Evolutionary conservation across 2,113 vertebrate species (phyloP), one percentile per base, ranked within the genome.

Genomic region (Coregonus clupeaformis): DNA sequence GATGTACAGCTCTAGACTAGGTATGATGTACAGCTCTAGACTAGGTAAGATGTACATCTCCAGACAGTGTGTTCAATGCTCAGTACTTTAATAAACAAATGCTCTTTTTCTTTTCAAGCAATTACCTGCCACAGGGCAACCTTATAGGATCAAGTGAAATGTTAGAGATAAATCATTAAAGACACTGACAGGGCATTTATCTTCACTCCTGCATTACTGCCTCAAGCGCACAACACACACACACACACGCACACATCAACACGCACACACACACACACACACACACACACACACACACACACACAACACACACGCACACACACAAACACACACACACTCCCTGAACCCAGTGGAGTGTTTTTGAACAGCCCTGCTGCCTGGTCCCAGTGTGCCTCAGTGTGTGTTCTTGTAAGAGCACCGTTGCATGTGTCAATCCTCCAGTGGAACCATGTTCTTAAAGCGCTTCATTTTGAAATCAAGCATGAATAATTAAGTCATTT

Each of bases 401-500:
- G 89, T 88, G 89, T 82, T 83, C 85, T 82, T 87, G 91, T 88
- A 86, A 70, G 80, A 88, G 86, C 89, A 80, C 71, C n/a, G 77
- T 91, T 75, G 90, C 83, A 84, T 91, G 90, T 91, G 92, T 90
- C 89, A 86, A 84, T 91, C 88, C 91, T 91, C 91, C 88, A 65
- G 85, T 83, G 90, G 88, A 89, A 88, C 82, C 87, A 49, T 86
- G 90, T 92, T 92, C 91, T 89, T 91, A 84, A 88, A 91, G 90
- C 88, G 86, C 88, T 90, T 90, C 87, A 88, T 90, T 92, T 89
- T 90, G 87, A 92, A 91, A 91, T 92, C 90, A 91, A 85, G 89
- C 91, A 90, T 92, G 89, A 91, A 92, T 93, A 93, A 92, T 92
- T 88, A 92, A 91, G 86, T 80, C 84, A 86, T 91, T 68, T 92